Base-by-base conservation (phyloP, 2,888 invertebrate species). In the Agrilus mali region DNA sequence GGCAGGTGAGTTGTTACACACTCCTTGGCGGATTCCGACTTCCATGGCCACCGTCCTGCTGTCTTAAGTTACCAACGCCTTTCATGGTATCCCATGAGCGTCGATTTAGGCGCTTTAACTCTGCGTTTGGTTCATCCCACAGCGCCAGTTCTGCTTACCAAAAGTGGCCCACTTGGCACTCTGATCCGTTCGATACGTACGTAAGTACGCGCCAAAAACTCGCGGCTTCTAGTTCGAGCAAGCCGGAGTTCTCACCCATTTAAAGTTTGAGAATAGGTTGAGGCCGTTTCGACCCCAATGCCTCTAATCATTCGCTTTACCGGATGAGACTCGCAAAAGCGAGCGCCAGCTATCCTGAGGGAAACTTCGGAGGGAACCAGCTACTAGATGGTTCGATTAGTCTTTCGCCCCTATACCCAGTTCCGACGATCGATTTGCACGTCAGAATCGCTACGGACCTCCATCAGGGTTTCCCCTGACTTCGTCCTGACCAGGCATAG, bases 111-210 rank as follows among this genome's bases (percentile, higher is more conserved):
- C n/a, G n/a, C n/a, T n/a, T n/a, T n/a, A n/a, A n/a, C n/a, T n/a
- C n/a, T n/a, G n/a, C n/a, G n/a, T n/a, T n/a, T n/a, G n/a, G n/a
- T n/a, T n/a, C n/a, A n/a, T n/a, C n/a, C n/a, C n/a, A n/a, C n/a
- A n/a, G n/a, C n/a, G n/a, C n/a, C n/a, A n/a, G 80, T 82, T 80
- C 79, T 80, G 78, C 78, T 80, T 79, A 78, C 78, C 77, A 78
- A 78, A 78, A 77, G 64, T 76, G 77, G 77, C 77, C 77, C 78
- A 78, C 77, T 78, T 70, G 74, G 73, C 72, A 72, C 72, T 71
- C 69, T 69, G 67, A 69, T 71, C 68, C 65, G 62, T 55, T 42
- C 47, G 54, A 60, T 61, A 60, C 47, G 31, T 22, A 14, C 13
- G 10, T 45, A 16, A 33, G 38, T 40, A 47, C 45, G 47, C 36